Base-by-base conservation (phyloP, 1,140 invertebrate genomes). In the Cotesia typhae region DNA sequence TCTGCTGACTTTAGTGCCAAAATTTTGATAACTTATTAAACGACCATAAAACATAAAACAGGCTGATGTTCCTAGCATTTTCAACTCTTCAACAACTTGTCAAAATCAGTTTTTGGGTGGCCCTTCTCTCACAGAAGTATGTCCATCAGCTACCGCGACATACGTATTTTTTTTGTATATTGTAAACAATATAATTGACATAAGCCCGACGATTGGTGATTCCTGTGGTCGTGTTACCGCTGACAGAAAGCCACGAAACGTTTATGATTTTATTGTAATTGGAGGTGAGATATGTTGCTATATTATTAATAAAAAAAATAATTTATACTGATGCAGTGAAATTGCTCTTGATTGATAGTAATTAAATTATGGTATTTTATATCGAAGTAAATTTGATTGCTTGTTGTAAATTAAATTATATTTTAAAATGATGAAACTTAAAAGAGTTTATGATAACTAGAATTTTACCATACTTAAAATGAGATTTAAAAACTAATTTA, bases 231-330 rank as follows among this genome's bases (percentile, higher is more conserved):
- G 70, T 28, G 53, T 71, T 17, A 66, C 4, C 9, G n/a, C 70
- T 7, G 38, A 65, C 12, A 36, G 36, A 17, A 60, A 38, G 10
- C 57, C 71, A 35, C 52, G 57, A 3, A 28, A 20, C 4, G n/a
- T 59, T n/a, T 93, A 94, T 82, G 92, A 93, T 83, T 94, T 93
- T 85, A 92, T 94, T 76, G 89, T 94, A 28, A 90, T 96, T 67
- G 95, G 95, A 1, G 93, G 85, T 73, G 53, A 73, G 66, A 5
- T 14, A 55, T 55, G 12, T 5, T 12, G n/a, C 5, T n/a, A 55
- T 51, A 4, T 51, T 51, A 51, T 51, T 51, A 14, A 55, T 14
- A n/a, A 55, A 12, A 6, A 55, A 17, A 55, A 55, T 59, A 20
- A 20, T 59, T 9, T n/a, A 1, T 14, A 4, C 3, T 55, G 12